Evolutionary conservation across 2,113 vertebrate species (phyloP).

Genomic region (Dermatemys mawii): DNA sequence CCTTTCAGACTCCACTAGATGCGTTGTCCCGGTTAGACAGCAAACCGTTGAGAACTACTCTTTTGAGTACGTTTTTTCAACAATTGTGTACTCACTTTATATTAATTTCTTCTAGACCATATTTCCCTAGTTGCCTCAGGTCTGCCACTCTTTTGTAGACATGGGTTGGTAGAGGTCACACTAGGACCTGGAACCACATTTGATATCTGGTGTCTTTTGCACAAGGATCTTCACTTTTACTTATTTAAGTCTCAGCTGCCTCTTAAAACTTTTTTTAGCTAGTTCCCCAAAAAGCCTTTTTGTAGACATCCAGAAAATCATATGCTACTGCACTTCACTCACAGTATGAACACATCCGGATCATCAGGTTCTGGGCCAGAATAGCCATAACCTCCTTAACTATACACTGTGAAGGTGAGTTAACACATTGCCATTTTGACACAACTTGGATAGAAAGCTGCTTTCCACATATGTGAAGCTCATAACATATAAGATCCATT

Average conservation of each 20-base stretch:
- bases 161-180: neutral
- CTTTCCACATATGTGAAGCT: fast-evolving
- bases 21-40: too few relatives aligned
- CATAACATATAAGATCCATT: neutral
- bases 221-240: too few relatives aligned
- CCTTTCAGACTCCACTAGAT: too few relatives aligned
- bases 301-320: fast-evolving
- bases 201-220: neutral
- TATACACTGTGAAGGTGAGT: too few relatives aligned
- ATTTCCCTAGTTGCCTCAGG: neutral
- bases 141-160: neutral
- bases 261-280: neutral
- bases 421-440: neutral
- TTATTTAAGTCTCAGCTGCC: too few relatives aligned
- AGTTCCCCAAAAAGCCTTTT: neutral
- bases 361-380: neutral
- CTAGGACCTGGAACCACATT: neutral
- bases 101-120: too few relatives aligned
- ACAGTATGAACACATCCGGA: neutral
- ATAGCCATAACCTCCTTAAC: neutral
- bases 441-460: neutral
- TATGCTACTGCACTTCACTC: neutral
- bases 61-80: too few relatives aligned
- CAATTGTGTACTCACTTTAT: too few relatives aligned
- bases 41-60: too few relatives aligned